Evolutionary conservation across 2,888 invertebrate species (phyloP), one percentile per base, ranked within the genome.

Genomic region (Drosophila mimica): DNA sequence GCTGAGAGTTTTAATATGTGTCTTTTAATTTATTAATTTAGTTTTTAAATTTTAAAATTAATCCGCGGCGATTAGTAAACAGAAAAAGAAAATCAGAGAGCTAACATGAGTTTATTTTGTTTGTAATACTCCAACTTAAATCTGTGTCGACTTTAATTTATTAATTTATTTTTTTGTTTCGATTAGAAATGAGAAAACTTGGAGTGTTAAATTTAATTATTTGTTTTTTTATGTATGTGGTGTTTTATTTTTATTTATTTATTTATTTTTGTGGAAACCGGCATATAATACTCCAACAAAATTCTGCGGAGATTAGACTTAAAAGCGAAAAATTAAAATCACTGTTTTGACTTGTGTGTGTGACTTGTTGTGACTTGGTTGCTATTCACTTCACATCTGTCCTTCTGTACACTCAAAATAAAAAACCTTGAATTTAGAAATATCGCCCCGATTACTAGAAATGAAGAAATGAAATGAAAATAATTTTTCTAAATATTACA

Each of bases 231-330:
- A 25, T 25, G 1, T 25, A 25, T 25, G 25, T 25, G 25, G 38
- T 40, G 38, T 17, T n/a, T 9, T n/a, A 40, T 40, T 40, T 9
- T 4, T 9, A 40, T 4, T 9, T n/a, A 9, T n/a, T n/a, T 9
- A 1, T 9, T 33, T n/a, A n/a, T n/a, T n/a, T 40, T 40, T 40
- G 4, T n/a, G 4, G 9, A n/a, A 40, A 9, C n/a, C 11, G n/a
- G 40, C 40, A 40, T 4, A 9, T 38, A 38, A 38, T 38, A 17
- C 17, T 17, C 38, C 38, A 38, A n/a, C n/a, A n/a, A 9, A 58
- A 95, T 94, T 92, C 97, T 97, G 74, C 58, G 68, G 59, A 49
- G 20, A 62, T 54, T 58, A 34, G 15, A 40, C n/a, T 11, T 11
- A 40, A 11, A 4, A 40, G 4, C 36, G 40, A 13, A 33, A 49